A percentile compares a stretch with the other conserved stretches of the same genome.
Evolutionary conservation across 2,797 vertebrate species (phyloP).

Genomic region (Coilia nasus): DNA sequence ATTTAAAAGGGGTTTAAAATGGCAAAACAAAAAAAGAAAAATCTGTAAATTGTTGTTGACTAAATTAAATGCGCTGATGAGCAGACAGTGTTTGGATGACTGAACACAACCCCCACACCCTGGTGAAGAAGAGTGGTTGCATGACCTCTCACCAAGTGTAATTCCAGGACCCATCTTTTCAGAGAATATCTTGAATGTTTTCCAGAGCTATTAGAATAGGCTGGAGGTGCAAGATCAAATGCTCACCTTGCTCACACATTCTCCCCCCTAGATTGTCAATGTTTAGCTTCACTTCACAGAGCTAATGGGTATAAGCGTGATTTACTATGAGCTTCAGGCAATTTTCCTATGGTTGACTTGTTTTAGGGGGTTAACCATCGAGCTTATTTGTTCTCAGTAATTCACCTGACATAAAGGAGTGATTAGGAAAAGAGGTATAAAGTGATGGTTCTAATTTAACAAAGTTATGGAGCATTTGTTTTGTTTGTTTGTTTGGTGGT

Average conservation of each 20-base stretch:
- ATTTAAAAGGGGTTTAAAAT: no score
- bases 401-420: not conserved
- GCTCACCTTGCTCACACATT: slow-evolving; percentile 59
- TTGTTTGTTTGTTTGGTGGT: not conserved
- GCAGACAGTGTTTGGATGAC: slow-evolving; percentile 3
- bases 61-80: not conserved
- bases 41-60: not conserved
- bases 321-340: slow-evolving; percentile 75
- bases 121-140: slow-evolving; percentile 17
- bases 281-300: slow-evolving; percentile 72
- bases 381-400: slow-evolving; percentile 78
- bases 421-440: not conserved
- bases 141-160: slow-evolving; percentile 22
- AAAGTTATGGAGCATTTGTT: not conserved
- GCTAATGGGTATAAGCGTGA: slow-evolving; percentile 74
- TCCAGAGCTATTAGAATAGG: slow-evolving; percentile 41
- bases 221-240: slow-evolving; percentile 32
- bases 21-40: not conserved
- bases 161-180: slow-evolving; percentile 27
- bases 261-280: slow-evolving; percentile 69
- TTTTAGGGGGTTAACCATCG: slow-evolving; percentile 79
- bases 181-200: not conserved
- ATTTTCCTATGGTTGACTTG: slow-evolving; percentile 79
- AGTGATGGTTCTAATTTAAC: not conserved
- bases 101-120: not conserved